Evolutionary conservation across 53 echinoderm and acorn worm species (phyloP).

Genomic region (Holothuria scabra): DNA sequence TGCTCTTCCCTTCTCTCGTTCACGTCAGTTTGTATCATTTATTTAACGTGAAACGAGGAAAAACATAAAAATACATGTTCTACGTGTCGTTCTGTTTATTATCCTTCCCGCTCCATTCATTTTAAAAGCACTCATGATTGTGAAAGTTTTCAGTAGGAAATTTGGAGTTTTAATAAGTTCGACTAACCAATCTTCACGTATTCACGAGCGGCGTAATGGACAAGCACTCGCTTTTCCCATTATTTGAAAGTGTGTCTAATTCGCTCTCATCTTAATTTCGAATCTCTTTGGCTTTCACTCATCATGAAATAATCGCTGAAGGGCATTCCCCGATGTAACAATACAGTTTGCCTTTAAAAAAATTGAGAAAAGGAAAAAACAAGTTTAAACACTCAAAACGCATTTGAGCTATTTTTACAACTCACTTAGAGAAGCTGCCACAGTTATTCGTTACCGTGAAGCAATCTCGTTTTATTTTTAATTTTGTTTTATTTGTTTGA

Average conservation of each 20-base stretch:
- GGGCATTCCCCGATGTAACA: conserved; percentile 38
- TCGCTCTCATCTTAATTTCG: conserved; percentile 33
- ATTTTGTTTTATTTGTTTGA: too few relatives aligned
- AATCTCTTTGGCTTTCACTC: conserved; percentile 29
- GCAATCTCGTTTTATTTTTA: too few relatives aligned
- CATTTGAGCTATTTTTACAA: conserved; percentile 18
- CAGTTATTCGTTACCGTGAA: too few relatives aligned
- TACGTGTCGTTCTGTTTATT: neutral
- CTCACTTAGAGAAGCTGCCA: conserved; percentile 14
- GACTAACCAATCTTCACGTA: conserved; percentile 36
- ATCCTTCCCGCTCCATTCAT: conserved; percentile 1
- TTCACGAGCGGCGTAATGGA: neutral
- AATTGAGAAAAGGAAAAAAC: neutral
- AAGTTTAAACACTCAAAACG: conserved; percentile 11
- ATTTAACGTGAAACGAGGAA: too few relatives aligned
- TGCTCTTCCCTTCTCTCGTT: too few relatives aligned
- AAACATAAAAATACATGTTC: neutral
- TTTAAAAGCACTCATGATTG: conserved; percentile 21
- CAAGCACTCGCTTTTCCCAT: conserved; percentile 16
- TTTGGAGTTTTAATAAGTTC: conserved; percentile 43
- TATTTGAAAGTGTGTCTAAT: conserved; percentile 22
- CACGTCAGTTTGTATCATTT: too few relatives aligned
- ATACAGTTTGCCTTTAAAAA: conserved; percentile 6
- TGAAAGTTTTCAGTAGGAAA: neutral
- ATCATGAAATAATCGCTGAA: conserved; percentile 37